Evolutionary conservation across 2,888 invertebrate species (phyloP).

Genomic region (Xestia c-nigrum): DNA sequence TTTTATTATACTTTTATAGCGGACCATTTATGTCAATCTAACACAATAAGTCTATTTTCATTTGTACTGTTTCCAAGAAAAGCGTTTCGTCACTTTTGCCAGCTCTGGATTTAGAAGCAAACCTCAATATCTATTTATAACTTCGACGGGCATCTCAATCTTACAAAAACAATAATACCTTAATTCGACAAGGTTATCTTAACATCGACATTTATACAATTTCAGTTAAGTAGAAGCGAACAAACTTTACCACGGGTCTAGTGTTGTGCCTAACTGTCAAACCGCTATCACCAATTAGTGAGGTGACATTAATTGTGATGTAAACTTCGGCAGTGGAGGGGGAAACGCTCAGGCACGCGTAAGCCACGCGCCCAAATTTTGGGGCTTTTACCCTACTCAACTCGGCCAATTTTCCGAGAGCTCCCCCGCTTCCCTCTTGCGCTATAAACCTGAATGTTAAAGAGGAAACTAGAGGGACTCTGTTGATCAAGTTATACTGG

Average conservation of each 20-base stretch:
- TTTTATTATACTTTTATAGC: not conserved
- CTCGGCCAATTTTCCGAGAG: slow-evolving; percentile 50
- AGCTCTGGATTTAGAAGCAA: not conserved
- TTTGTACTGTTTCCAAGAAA: not conserved
- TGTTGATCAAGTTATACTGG: slow-evolving; percentile 51
- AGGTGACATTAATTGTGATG: slow-evolving; percentile 84
- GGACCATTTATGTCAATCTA: not conserved
- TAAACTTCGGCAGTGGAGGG: slow-evolving; percentile 77
- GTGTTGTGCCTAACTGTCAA: slow-evolving; percentile 73
- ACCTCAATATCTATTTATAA: slow-evolving; percentile 4
- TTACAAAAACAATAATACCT: slow-evolving; percentile 3
- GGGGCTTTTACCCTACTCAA: slow-evolving; percentile 73
- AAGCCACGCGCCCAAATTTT: slow-evolving; percentile 79
- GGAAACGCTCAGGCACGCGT: slow-evolving; percentile 76
- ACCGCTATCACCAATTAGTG: slow-evolving; percentile 82
- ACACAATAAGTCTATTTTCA: not conserved
- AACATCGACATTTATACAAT: slow-evolving; percentile 51
- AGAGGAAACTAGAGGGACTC: not conserved
- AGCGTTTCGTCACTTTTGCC: not conserved
- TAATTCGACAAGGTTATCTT: slow-evolving; percentile 26
- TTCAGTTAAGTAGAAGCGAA: slow-evolving; percentile 40
- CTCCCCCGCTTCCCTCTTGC: slow-evolving; percentile 20
- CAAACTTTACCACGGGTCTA: slow-evolving; percentile 62
- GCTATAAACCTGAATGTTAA: not conserved
- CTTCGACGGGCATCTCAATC: slow-evolving; percentile 10